Base-by-base conservation (phyloP, 2,888 invertebrate species). In the Eucera pruinosa region DNA sequence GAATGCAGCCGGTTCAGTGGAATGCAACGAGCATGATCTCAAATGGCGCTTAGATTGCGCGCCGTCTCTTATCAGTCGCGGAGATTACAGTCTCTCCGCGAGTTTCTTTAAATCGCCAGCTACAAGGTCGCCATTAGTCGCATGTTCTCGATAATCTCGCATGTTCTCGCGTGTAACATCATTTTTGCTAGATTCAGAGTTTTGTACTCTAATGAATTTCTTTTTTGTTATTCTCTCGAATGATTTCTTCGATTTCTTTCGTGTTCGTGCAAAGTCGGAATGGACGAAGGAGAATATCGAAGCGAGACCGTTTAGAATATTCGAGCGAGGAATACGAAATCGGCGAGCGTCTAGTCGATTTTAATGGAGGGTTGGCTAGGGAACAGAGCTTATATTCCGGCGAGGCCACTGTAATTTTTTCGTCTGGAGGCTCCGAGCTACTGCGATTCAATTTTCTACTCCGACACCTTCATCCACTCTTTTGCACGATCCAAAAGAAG, bases 31-130 rank as follows among this genome's bases (percentile, higher is more conserved):
- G 25, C 48, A 54, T 23, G 23, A 15, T 36, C 55, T 57, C 39
- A 47, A 50, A 62, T 27, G 78, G 65, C 78, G 75, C 75, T 78
- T 81, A 68, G 70, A 83, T 83, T 71, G 78, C 80, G 54, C 58
- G 54, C 39, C 47, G 52, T 57, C 30, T 30, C 43, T 75, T 73
- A 81, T 83, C 75, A 66, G n/a, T 58, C 58, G n/a, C 1, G 60
- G 55, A 68, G 77, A 78, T 82, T 66, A 57, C 62, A 13, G 50
- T 54, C 50, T 47, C 18, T n/a, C n/a, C 15, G 41, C 60, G 45
- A 58, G 30, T 72, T 78, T 68, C 68, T 67, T 47, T 18, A 39
- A 62, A 71, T 66, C 70, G n/a, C n/a, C 23, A 27, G 55, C 36
- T 55, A 41, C 67, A 70, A 75, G 76, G 65, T 67, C 75, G 41